phyloP scores from a whole-genome alignment of 2,888 invertebrate species.

The Aporophyla nigra region DNA sequence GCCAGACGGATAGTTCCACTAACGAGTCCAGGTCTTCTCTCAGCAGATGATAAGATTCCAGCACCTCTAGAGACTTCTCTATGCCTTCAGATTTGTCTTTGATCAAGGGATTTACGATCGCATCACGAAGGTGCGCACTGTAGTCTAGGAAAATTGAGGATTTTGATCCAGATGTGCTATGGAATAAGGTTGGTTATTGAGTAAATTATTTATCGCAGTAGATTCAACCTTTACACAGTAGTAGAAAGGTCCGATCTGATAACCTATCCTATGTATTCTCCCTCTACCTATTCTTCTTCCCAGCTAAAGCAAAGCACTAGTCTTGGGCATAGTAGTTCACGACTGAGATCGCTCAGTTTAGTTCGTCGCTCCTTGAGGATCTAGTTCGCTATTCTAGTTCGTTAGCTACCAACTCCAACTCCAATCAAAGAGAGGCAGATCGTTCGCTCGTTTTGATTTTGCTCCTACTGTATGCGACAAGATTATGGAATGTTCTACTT shows the following conservation, averaged over 20 bases:
- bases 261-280: not conserved
- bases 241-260: not conserved
- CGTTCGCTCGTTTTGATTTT: no score
- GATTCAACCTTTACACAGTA: no score
- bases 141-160: constrained; percentile 97
- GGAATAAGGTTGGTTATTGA: constrained; percentile 56
- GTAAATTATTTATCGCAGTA: not conserved
- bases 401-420: no score
- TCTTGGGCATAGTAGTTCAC: no score
- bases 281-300: no score
- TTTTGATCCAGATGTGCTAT: constrained; percentile 95
- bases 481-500: no score
- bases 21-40: constrained; percentile 98
- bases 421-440: no score
- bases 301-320: no score
- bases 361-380: no score
- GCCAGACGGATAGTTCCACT: constrained; percentile 96
- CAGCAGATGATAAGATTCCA: constrained; percentile 96
- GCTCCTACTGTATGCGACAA: no score
- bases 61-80: constrained; percentile 92
- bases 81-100: constrained; percentile 94
- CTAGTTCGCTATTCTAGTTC: no score
- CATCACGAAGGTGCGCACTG: constrained; percentile 94
- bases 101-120: constrained; percentile 95
- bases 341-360: no score